A percentile compares a stretch with the other conserved stretches of the same genome.
These are phyloP conservation scores for Carlito syrichta DNA, from an alignment of 2,113 vertebrate species.

Conservation along the genomic window DNA sequence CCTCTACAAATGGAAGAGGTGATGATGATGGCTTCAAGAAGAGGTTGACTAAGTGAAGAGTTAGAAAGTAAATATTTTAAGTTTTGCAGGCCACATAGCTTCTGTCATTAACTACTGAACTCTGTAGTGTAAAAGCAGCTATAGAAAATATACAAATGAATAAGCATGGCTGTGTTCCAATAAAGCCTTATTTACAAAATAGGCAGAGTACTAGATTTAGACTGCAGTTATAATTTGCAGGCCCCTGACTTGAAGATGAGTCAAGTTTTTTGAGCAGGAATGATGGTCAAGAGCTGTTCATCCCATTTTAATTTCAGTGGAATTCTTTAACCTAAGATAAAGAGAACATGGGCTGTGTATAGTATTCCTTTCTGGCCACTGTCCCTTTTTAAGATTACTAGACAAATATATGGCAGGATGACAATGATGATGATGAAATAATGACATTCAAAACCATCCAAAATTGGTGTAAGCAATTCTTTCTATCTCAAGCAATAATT, in stretches of 20 bases:
- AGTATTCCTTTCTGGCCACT: background rate
- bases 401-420: background rate
- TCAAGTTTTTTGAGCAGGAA: background rate
- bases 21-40: background rate
- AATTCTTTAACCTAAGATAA: background rate
- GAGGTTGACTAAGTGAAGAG: background rate
- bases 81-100: background rate
- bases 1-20: background rate
- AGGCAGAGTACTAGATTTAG: background rate
- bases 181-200: conserved; percentile 56
- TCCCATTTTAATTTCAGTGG: background rate
- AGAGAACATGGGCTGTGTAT: background rate
- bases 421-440: conserved; percentile 31
- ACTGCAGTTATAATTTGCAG: background rate
- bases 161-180: background rate
- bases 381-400: background rate
- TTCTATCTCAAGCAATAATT: conserved; percentile 67
- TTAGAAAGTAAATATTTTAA: background rate
- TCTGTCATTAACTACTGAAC: background rate
- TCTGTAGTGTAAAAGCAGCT: background rate
- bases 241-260: background rate
- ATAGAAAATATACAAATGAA: background rate
- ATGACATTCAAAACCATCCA: conserved; percentile 67
- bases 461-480: conserved; percentile 51
- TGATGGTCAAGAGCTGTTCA: background rate